Evolutionary conservation across 2,113 vertebrate genomes (phyloP).

Genomic region (Phrynosoma blainvillii): DNA sequence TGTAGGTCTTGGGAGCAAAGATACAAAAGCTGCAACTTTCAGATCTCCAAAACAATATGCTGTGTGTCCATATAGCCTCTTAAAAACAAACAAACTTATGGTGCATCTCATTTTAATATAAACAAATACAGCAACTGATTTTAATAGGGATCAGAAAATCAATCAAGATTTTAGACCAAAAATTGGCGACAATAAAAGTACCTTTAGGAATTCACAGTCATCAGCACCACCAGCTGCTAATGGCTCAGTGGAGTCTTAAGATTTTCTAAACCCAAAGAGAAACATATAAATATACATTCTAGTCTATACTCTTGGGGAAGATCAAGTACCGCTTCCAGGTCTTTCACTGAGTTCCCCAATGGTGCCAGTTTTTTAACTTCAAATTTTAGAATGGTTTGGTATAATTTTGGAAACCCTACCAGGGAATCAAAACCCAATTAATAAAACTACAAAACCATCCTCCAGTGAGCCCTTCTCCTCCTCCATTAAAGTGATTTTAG

Average conservation of each 20-base stretch:
- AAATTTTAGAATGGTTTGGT: not conserved
- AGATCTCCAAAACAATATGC: slow-evolving; percentile 39
- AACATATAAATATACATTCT: not conserved
- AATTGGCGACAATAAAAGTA: slow-evolving; percentile 20
- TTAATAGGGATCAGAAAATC: slow-evolving; percentile 10
- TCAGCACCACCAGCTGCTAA: slow-evolving; percentile 17
- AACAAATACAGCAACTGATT: slow-evolving; percentile 39
- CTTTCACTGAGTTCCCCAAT: not conserved
- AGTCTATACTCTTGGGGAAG: not conserved
- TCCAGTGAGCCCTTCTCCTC: not conserved
- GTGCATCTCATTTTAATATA: not conserved
- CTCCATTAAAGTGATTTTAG: not conserved
- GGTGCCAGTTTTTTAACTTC: not conserved
- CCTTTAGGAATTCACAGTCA: slow-evolving; percentile 25
- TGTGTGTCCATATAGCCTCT: slow-evolving; percentile 11
- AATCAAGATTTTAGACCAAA: slow-evolving; percentile 24
- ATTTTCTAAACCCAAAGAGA: not conserved
- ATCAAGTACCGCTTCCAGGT: not conserved
- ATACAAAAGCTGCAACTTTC: slow-evolving; percentile 22
- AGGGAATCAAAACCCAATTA: not conserved
- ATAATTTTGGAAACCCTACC: not conserved
- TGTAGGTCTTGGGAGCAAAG: not conserved
- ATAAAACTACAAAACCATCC: not conserved
- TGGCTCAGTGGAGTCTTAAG: slow-evolving; percentile 10
- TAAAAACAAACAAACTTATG: slow-evolving; percentile 16